Percentiles rank a stretch among this genome's conserved stretches.
These are phyloP conservation scores for Agrochola circellaris DNA, from an alignment of 2,888 invertebrate species.

Conservation along the genomic window DNA sequence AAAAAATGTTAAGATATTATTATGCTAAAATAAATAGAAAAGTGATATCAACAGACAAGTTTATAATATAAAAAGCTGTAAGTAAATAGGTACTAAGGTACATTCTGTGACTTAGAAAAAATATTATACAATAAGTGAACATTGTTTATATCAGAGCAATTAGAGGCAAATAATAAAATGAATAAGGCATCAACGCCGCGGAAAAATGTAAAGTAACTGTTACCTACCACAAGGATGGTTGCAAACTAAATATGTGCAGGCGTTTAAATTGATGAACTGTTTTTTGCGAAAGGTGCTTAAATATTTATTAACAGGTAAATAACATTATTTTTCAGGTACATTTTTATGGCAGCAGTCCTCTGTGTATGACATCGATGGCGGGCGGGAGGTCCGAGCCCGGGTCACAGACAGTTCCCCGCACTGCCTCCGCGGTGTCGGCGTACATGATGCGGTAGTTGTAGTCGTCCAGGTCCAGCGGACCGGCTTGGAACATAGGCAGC, in stretches of 20 bases:
- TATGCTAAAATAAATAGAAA: conserved; percentile 13
- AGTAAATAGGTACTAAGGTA: neutral
- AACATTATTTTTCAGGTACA: conserved; percentile 40
- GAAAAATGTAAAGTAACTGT: neutral
- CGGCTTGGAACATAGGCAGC: conserved; percentile 93
- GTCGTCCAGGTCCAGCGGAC: conserved; percentile 91
- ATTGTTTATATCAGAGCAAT: neutral
- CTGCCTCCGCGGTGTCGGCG: conserved; percentile 92
- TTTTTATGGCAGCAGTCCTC: conserved; percentile 72
- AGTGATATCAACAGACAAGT: conserved; percentile 1
- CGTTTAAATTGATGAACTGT: neutral
- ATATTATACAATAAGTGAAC: conserved; percentile 1
- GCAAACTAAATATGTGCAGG: conserved; percentile 26
- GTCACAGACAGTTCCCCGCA: conserved; percentile 93
- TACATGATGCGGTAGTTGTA: conserved; percentile 94
- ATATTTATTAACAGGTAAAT: conserved; percentile 31
- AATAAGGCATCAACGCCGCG: conserved; percentile 2
- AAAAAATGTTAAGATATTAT: neutral
- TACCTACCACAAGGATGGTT: conserved; percentile 4
- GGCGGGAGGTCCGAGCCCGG: conserved; percentile 80
- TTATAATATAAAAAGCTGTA: conserved; percentile 21
- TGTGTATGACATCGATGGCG: conserved; percentile 42
- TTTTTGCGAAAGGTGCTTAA: conserved; percentile 13
- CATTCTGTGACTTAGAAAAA: conserved; percentile 31
- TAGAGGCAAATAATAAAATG: neutral